phyloP scores from a whole-genome alignment of 2,888 invertebrate genomes.

The Scaeva pyrastri region DNA sequence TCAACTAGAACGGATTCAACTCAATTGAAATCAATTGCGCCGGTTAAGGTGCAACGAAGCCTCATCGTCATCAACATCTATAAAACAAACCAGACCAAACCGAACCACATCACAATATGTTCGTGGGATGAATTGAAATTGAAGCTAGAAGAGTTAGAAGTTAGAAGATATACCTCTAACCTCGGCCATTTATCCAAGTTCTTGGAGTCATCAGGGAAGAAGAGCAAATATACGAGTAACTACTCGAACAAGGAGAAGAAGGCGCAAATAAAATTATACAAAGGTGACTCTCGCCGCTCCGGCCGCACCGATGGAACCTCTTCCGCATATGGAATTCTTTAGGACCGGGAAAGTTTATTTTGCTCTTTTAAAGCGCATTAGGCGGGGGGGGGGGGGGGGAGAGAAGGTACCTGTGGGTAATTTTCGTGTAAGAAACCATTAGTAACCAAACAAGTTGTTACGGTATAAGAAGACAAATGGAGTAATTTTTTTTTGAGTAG shows the following conservation, averaged over 20 bases:
- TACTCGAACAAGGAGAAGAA: not conserved
- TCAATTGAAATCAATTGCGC: constrained; percentile 68
- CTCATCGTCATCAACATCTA: constrained; percentile 25
- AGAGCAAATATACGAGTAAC: not conserved
- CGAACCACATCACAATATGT: constrained; percentile 36
- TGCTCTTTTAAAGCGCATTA: not conserved
- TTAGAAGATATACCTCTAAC: not conserved
- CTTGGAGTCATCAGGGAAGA: constrained; percentile 15
- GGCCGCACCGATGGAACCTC: constrained; percentile 48
- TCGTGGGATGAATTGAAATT: constrained; percentile 67
- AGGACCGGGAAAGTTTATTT: constrained; percentile 42
- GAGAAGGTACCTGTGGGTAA: not conserved
- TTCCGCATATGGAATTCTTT: constrained; percentile 60
- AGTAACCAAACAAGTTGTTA: constrained; percentile 19
- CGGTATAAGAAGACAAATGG: not conserved
- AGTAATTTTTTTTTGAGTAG: not conserved
- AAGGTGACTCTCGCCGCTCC: constrained; percentile 9
- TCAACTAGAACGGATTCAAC: constrained; percentile 62
- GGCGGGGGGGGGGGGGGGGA: not conserved
- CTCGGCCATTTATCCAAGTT: not conserved
- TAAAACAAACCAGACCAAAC: constrained; percentile 12
- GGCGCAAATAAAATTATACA: constrained; percentile 23
- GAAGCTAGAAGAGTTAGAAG: constrained; percentile 8
- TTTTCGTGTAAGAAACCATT: constrained; percentile 27
- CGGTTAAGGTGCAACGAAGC: constrained; percentile 67